These are phyloP conservation scores for Willisornis vidua DNA, from an alignment of 2,113 vertebrate species.

Conservation along the genomic window DNA sequence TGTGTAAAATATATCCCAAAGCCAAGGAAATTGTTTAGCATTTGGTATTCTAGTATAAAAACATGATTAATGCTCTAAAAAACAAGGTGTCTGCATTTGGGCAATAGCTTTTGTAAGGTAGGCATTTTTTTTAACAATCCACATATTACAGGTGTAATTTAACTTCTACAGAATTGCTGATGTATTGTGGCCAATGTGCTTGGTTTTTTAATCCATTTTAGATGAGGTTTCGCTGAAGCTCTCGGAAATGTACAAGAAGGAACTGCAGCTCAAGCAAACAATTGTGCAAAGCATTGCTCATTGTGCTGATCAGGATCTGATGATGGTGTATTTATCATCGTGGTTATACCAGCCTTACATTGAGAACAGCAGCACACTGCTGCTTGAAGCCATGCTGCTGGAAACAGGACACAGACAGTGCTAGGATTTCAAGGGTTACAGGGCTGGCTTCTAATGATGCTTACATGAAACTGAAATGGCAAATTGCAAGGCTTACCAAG, in stretches of 20 bases:
- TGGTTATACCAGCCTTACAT: conserved; percentile 94
- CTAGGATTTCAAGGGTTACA: conserved; percentile 38
- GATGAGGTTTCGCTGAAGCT: conserved; percentile 77
- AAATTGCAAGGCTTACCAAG: neutral
- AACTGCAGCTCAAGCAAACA: conserved; percentile 82
- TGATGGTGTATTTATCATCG: conserved; percentile 86
- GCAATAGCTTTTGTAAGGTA: neutral
- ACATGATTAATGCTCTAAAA: neutral
- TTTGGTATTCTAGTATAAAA: neutral
- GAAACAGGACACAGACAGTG: conserved; percentile 88
- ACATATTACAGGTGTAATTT: neutral
- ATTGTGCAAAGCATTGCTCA: conserved; percentile 87
- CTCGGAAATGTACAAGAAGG: conserved; percentile 79
- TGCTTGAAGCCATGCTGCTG: conserved; percentile 87
- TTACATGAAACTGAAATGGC: neutral
- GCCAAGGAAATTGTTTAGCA: neutral
- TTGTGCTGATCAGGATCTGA: conserved; percentile 74
- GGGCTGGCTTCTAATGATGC: neutral
- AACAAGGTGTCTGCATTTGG: neutral
- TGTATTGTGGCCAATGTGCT: neutral
- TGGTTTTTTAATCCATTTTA: conserved; percentile 64
- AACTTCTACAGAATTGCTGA: neutral
- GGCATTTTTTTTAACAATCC: neutral
- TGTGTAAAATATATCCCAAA: neutral
- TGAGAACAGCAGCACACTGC: conserved; percentile 73